A percentile compares a stretch with the other conserved stretches of the same genome.
Evolutionary conservation across 2,888 invertebrate genomes (phyloP).

Genomic region (Nomada flava): DNA sequence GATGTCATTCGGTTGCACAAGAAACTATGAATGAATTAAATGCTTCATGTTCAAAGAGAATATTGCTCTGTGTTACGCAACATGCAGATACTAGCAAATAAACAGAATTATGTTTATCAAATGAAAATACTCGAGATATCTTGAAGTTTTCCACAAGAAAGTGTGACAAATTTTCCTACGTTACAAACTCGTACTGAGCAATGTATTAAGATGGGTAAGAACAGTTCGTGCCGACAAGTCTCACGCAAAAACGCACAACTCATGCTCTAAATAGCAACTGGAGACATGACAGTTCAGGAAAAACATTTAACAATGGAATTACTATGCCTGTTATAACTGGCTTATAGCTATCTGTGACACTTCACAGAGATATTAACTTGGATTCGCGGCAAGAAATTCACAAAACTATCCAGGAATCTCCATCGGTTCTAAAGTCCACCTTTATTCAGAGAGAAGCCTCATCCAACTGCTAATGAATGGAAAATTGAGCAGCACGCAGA

Average conservation of each 20-base stretch:
- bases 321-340: conserved; percentile 1
- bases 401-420: too few relatives aligned
- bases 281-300: too few relatives aligned
- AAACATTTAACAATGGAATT: conserved; percentile 14
- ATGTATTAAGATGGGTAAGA: neutral
- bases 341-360: neutral
- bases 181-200: too few relatives aligned
- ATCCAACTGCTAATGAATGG: conserved; percentile 14
- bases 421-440: too few relatives aligned
- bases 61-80: neutral
- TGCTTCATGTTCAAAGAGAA: too few relatives aligned
- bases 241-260: neutral
- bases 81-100: neutral
- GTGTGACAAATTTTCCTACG: neutral
- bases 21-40: neutral
- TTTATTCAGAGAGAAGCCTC: neutral
- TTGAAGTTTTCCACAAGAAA: neutral
- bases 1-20: neutral
- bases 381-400: neutral
- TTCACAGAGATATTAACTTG: neutral
- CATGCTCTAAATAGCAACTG: neutral
- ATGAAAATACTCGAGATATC: neutral
- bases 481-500: neutral
- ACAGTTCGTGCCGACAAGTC: too few relatives aligned
- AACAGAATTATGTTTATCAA: neutral